phyloP scores from a whole-genome alignment of 2,888 invertebrate species.

The Drosophila formosana region DNA sequence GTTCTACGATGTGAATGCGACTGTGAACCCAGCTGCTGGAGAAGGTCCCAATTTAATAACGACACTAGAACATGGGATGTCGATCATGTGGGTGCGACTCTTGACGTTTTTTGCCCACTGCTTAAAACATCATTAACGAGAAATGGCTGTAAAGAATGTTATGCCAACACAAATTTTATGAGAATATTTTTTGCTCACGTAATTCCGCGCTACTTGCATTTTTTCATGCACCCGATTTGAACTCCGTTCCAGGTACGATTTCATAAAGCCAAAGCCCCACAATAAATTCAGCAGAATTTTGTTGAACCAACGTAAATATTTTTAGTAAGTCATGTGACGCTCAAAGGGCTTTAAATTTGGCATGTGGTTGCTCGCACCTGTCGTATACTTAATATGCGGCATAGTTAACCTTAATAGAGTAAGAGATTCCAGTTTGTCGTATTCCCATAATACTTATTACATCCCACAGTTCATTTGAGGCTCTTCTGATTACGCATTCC shows the following conservation, averaged over 20 bases:
- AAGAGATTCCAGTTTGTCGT: neutral
- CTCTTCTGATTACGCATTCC: constrained; percentile 10
- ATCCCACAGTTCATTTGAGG: neutral
- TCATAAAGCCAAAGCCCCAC: constrained; percentile 2
- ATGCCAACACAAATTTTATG: neutral
- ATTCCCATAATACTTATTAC: neutral
- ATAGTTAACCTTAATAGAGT: constrained; percentile 1
- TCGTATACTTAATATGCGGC: constrained; percentile 7
- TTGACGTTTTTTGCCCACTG: neutral
- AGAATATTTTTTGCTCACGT: neutral
- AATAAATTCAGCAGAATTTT: neutral
- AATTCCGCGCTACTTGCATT: neutral
- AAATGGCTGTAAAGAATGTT: constrained; percentile 2
- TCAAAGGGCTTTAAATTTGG: neutral
- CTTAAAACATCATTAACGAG: constrained; percentile 23
- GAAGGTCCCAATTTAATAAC: constrained; percentile 6
- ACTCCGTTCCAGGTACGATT: constrained; percentile 1
- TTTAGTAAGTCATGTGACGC: neutral
- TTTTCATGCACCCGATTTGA: constrained; percentile 6
- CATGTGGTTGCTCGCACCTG: neutral
- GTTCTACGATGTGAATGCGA: neutral
- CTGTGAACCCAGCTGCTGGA: neutral
- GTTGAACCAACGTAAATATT: neutral
- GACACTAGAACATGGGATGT: constrained; percentile 2
- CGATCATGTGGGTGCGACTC: constrained; percentile 12